Percentiles rank a stretch among this genome's conserved stretches.
phyloP scores from a whole-genome alignment of 2,797 vertebrate genomes.

The Ataeniobius toweri region DNA sequence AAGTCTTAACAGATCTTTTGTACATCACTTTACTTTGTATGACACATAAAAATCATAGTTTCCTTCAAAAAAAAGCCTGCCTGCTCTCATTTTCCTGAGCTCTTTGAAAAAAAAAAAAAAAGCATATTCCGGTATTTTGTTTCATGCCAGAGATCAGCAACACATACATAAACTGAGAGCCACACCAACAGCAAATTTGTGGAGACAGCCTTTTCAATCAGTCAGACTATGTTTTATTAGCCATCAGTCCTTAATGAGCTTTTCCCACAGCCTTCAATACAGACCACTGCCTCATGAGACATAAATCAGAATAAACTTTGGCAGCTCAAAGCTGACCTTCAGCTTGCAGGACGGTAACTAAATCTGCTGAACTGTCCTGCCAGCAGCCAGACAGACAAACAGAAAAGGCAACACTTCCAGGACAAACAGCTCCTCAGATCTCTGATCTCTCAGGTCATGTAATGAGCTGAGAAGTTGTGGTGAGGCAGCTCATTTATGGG shows the following conservation, averaged over 20 bases:
- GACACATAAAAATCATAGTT: too few relatives aligned
- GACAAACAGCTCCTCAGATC: constrained; percentile 45
- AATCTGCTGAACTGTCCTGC: constrained; percentile 45
- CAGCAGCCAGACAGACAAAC: constrained; percentile 32
- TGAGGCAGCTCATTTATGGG: neutral
- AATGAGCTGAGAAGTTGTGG: neutral
- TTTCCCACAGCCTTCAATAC: constrained; percentile 30
- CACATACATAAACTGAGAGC: neutral
- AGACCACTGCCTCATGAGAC: neutral
- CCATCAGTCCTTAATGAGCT: neutral
- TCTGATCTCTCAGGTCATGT: constrained; percentile 20
- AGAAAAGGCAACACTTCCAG: constrained; percentile 42
- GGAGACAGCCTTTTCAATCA: neutral
- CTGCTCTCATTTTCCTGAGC: too few relatives aligned
- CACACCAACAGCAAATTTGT: neutral
- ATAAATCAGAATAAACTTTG: constrained; percentile 23
- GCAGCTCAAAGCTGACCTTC: constrained; percentile 57
- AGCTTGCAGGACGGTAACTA: constrained; percentile 43
- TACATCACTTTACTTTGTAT: too few relatives aligned
- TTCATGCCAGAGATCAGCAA: neutral
- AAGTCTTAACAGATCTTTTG: too few relatives aligned
- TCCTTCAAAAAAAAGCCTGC: too few relatives aligned
- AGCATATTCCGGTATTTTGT: too few relatives aligned
- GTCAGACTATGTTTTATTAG: neutral
- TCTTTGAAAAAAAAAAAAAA: too few relatives aligned